Evolutionary conservation across 2,113 vertebrate genomes (phyloP).

Genomic region (Gadus chalcogrammus): DNA sequence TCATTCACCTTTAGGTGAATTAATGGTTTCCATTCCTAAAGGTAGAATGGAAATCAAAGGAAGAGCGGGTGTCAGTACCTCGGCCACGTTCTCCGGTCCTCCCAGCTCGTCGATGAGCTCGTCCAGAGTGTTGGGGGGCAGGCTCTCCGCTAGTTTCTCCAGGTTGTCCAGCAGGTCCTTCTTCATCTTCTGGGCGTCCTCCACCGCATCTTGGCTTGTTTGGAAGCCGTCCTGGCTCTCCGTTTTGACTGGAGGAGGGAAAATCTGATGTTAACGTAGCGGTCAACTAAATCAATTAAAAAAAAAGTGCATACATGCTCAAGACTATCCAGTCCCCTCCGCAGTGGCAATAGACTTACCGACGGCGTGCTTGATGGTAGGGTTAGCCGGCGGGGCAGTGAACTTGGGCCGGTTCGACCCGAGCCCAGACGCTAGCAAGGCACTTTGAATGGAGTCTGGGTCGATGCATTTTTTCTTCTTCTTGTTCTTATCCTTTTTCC

Average conservation of each 20-base stretch:
- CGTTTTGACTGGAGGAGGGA: conserved; percentile 70
- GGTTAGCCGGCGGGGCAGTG: conserved; percentile 76
- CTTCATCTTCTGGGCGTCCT: conserved; percentile 95
- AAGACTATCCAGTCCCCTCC: background rate
- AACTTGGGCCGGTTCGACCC: conserved; percentile 90
- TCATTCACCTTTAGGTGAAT: too few relatives aligned
- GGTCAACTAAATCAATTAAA: background rate
- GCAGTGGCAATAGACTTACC: conserved; percentile 42
- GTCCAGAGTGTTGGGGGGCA: conserved; percentile 95
- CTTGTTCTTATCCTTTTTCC: conserved; percentile 89
- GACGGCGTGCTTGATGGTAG: conserved; percentile 62
- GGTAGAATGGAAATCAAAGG: too few relatives aligned
- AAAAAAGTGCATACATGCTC: background rate
- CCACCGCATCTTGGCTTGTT: conserved; percentile 94
- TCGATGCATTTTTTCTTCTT: conserved; percentile 81
- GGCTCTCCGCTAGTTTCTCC: conserved; percentile 85
- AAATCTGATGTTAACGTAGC: background rate
- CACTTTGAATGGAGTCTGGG: conserved; percentile 99
- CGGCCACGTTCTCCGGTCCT: conserved; percentile 94
- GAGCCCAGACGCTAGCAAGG: conserved; percentile 97
- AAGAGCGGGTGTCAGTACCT: conserved; percentile 70
- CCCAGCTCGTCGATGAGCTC: conserved; percentile 97
- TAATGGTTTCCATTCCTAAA: too few relatives aligned
- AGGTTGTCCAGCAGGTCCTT: conserved; percentile 86
- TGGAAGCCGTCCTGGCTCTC: conserved; percentile 82